Base-by-base conservation (phyloP, 2,888 invertebrate species). In the Buathra laborator region DNA sequence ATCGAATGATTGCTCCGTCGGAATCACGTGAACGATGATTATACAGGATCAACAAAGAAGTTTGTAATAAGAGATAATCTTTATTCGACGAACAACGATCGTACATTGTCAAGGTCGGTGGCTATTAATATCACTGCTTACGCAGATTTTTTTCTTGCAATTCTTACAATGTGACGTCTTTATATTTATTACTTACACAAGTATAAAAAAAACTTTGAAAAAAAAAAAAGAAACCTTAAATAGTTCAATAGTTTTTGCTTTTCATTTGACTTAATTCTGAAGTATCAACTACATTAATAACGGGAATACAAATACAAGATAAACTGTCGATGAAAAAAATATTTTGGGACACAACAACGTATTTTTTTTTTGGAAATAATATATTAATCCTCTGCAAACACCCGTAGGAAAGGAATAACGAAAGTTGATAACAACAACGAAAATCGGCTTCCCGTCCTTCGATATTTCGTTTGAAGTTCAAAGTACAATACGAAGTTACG, bases 51-150 rank as follows among this genome's bases (percentile, higher is more conserved):
- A 43, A 66, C 43, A n/a, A 16, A 9, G 12, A n/a, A n/a, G 12
- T 16, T 16, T 43, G 64, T 64, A 64, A n/a, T 9, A 64, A 9
- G n/a, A 6, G 32, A 16, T 53, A 56, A 74, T 70, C 44, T 68
- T 83, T 83, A 83, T 83, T 83, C 83, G 67, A 51, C 19, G 48
- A 43, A 62, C 46, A 62, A 51, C 19, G 48, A 43, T 59, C 37
- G 19, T 67, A 62, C 51, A 53, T 53, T 79, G 74, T 53, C 79
- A 79, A 79, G 79, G 77, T 53, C 66, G n/a, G 12, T 37, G 32
- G 32, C 64, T 48, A 66, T 56, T 64, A 51, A 66, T 44, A 43
- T 44, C 2, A 32, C 32, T 10, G 32, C 59, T 32, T 32, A 9
- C 32, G 12, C 56, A 19, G 19, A 24, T 56, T 12, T n/a, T 29